Conservation (phyloP, 2,888 invertebrate species). For the Orthonychiurus folsomi region DNA sequence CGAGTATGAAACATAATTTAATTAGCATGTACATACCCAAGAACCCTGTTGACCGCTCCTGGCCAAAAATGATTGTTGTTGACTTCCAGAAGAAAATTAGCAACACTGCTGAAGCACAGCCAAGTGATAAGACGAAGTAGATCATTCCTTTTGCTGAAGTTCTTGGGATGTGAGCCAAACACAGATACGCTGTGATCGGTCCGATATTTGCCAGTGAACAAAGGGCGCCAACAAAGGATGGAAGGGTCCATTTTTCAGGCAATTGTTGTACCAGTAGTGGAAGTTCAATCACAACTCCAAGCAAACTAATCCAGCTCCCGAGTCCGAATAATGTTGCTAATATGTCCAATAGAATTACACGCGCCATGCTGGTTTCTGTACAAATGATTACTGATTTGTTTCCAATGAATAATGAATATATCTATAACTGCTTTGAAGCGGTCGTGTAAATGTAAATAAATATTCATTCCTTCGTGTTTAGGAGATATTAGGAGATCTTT, state of each 20-base stretch:
- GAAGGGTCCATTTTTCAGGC: constrained; percentile 80
- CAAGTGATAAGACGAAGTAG: constrained; percentile 46
- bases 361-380: no score
- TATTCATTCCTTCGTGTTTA: no score
- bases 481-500: no score
- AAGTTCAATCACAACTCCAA: constrained; percentile 78
- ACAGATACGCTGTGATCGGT: constrained; percentile 57
- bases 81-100: constrained; percentile 49
- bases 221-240: constrained; percentile 70
- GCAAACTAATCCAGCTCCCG: constrained; percentile 79
- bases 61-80: constrained; percentile 50
- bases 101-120: constrained; percentile 45
- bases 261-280: constrained; percentile 70
- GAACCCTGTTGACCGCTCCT: constrained; percentile 44
- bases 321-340: constrained; percentile 68
- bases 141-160: constrained; percentile 45
- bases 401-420: no score
- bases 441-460: no score
- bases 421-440: no score
- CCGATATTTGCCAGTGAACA: constrained; percentile 76
- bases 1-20: no score
- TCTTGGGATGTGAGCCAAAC: constrained; percentile 41
- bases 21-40: constrained; percentile 21
- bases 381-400: no score
- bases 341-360: constrained; percentile 48